These are phyloP conservation scores for Fragum sueziense DNA, from an alignment of 2,888 invertebrate genomes.

Conservation along the genomic window DNA sequence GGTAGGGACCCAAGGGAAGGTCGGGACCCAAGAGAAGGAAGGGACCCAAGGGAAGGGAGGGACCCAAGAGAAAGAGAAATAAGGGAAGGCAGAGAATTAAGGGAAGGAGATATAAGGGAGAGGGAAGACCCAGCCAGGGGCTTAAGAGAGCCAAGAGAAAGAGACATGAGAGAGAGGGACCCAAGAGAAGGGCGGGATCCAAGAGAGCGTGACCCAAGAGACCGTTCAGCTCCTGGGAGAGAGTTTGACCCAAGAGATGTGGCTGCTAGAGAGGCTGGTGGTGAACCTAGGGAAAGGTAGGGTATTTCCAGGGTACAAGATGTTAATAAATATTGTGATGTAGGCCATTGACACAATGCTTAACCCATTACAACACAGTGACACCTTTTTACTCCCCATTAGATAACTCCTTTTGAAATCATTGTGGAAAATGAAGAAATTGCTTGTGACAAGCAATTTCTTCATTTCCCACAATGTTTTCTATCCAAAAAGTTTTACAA, in stretches of 20 bases:
- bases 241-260: constrained; percentile 42
- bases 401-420: not conserved
- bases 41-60: constrained; percentile 31
- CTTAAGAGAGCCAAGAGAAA: constrained; percentile 23
- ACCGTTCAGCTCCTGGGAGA: constrained; percentile 32
- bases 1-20: constrained; percentile 19
- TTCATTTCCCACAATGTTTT: not conserved
- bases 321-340: not conserved
- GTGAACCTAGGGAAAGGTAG: constrained; percentile 46
- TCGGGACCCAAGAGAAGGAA: constrained; percentile 25
- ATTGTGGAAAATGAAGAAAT: not conserved
- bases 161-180: constrained; percentile 50
- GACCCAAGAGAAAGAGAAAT: constrained; percentile 6
- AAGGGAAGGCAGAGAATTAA: constrained; percentile 3
- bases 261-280: constrained; percentile 22
- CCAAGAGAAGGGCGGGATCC: constrained; percentile 39
- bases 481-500: not conserved
- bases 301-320: not conserved
- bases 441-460: not conserved
- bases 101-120: constrained; percentile 29
- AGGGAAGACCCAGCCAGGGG: constrained; percentile 39
- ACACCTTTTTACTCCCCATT: no score
- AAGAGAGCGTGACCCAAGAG: constrained; percentile 42
- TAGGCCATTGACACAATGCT: no score
- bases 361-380: not conserved